Base-by-base conservation (phyloP, 2,113 vertebrate species). In the Emberiza fucata region DNA sequence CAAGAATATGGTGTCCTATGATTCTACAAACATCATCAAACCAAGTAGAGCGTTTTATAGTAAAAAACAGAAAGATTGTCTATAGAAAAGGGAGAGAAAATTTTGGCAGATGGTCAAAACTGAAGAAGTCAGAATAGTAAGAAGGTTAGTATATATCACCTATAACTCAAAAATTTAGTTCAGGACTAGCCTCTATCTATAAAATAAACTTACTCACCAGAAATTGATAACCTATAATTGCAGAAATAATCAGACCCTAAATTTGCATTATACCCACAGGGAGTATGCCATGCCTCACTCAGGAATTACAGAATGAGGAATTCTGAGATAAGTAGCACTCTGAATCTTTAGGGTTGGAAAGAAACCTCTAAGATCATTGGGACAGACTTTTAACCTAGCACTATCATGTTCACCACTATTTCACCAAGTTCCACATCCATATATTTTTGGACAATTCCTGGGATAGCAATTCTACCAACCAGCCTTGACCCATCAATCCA, bases 391-490 rank as follows among this genome's bases (percentile, higher is more conserved):
- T 25, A 24, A 45, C 13, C 17, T n/a, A 39, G 19, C 5, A 13
- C 23, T 51, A 14, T 11, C 7, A 17, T 45, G 8, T n/a, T 60
- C 60, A 11, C 4, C 19, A 39, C 15, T 39, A 25, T 66, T 35
- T 51, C 14, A 28, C 16, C 45, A 68, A 8, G 12, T 75, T 75
- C 16, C 45, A 39, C 11, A 39, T 18, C 12, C 20, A n/a, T 8
- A 14, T 37, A 29, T 15, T 37, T 65, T 51, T 53, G 7, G 66
- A 45, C 20, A 24, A 1, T 73, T 44, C 3, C 9, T 0, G 0
- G 27, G 12, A 33, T 29, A 27, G 6, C 5, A 10, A 59, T 51
- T 66, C 19, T 33, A 29, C 15, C 45, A 44, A 5, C 3, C 24
- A 13, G 15, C 33, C 19, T 51, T 45, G 23, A 20, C 28, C 33